Evolutionary conservation across 2,888 invertebrate species (phyloP), one percentile per base, ranked within the genome.

Genomic region (Ctena decussata): DNA sequence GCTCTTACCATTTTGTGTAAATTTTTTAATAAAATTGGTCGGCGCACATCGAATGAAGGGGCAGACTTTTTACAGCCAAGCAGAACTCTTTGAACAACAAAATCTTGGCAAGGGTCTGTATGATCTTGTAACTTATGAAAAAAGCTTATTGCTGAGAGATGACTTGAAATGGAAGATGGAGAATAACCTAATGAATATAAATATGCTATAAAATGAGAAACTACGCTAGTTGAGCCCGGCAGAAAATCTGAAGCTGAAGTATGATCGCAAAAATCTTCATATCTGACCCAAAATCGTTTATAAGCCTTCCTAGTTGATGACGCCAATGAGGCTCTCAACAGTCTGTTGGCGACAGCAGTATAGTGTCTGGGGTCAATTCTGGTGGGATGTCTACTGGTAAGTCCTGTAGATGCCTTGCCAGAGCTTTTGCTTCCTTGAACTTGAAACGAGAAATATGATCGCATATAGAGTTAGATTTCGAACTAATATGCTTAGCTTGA

Each of bases 401-500:
- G 5, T 24, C 35, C 35, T 76, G 27, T 27, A 80, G 39, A 44
- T 80, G 24, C 32, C 80, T 76, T 18, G 76, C 84, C 2, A 30
- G 27, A 21, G 21, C n/a, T 32, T 57, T 30, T 30, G 84, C 80
- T 39, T 70, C 77, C 15, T 18, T 18, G 27, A 84, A 24, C 76
- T 84, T 80, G 21, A 84, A 76, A 24, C 79, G 79, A 39, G 83
- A 84, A 41, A 79, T 37, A 24, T 57, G 37, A 27, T 79, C 83
- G 41, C 69, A 72, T 0, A 84, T 71, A 65, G 5, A 39, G 46
- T 84, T 84, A 11, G 73, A 30, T 21, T 24, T 53, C 24, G 73
- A 69, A 12, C 53, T 2, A 21, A 80, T 80, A 21, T 80, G 65
- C 24, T 71, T 77, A 0, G 80, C 27, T 8, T 21, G 44, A 32